Base-by-base conservation (phyloP, 2,113 vertebrate genomes). In the Lota lota region DNA sequence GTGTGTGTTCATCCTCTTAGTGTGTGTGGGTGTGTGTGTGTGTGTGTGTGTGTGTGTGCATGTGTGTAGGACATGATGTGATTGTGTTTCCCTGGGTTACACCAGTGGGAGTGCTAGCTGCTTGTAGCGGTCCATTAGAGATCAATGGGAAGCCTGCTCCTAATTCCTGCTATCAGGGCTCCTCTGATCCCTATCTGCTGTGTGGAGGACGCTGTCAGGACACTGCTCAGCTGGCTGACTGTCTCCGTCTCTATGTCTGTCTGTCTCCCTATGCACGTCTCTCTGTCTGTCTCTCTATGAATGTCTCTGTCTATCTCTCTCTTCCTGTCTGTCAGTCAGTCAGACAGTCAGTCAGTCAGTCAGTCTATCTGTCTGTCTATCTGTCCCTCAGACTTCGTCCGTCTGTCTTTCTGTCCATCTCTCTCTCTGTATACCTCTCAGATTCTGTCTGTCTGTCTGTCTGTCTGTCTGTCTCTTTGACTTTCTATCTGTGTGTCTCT, bases 121-220 rank as follows among this genome's bases (percentile, higher is more conserved):
- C 77, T 86, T 85, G 81, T 88, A 84, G 79, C 63, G 67, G 81
- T 81, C 85, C 90, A 89, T 92, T 91, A 91, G 84, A 89, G 88
- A 93, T 92, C 90, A 91, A 92, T 92, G 83, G 83, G 70, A 71
- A 85, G 83, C 76, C 81, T 78, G 76, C 80, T 84, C 84, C 89
- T 91, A 87, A 90, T 90, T 89, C 87, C 79, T 82, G 76, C 84
- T 88, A 91, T 90, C 90, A 87, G 77, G 82, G 75, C 62, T 77
- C 74, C 79, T 87, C 72, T 80, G 89, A 91, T 91, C 87, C 79
- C 83, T 89, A 90, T 92, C 91, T 84, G 67, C 69, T 74, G 76
- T 79, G 83, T 83, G 69, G 85, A 85, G 86, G 81, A 85, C 85
- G 77, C 74, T 81, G 81, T 79, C 79, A 74, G 81, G 84, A 24